These are phyloP conservation scores for Tetramorium parvispinum DNA, from an alignment of 1,140 invertebrate genomes.

Conservation along the genomic window DNA sequence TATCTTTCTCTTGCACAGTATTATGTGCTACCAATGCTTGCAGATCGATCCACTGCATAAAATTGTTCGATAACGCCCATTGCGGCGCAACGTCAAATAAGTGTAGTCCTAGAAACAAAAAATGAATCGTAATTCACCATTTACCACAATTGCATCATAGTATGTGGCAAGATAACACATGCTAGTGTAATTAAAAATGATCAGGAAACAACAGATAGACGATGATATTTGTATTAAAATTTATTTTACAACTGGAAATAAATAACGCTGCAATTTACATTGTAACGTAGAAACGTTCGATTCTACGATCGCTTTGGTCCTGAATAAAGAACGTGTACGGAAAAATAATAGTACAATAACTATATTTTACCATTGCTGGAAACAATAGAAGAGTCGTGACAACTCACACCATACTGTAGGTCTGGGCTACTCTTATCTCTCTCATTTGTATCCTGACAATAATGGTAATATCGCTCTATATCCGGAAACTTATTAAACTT, in stretches of 20 bases:
- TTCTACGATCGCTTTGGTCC: neutral
- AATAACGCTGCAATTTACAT: neutral
- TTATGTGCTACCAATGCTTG: slow-evolving; percentile 78
- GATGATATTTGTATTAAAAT: slow-evolving; percentile 14
- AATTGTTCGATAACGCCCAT: slow-evolving; percentile 81
- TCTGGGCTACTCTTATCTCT: slow-evolving; percentile 55
- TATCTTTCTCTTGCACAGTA: slow-evolving; percentile 33
- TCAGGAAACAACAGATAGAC: neutral
- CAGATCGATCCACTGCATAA: slow-evolving; percentile 73
- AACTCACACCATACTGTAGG: slow-evolving; percentile 77
- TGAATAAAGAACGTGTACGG: neutral
- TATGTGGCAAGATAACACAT: neutral
- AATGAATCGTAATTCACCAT: neutral
- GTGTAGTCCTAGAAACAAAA: slow-evolving; percentile 76
- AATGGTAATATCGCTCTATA: slow-evolving; percentile 67
- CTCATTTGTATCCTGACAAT: slow-evolving; percentile 69
- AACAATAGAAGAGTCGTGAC: slow-evolving; percentile 67
- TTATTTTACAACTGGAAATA: slow-evolving; percentile 19
- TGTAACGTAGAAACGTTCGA: slow-evolving; percentile 14
- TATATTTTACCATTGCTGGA: slow-evolving; percentile 77
- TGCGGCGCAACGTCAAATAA: slow-evolving; percentile 79
- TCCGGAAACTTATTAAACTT: slow-evolving; percentile 79
- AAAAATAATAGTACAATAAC: slow-evolving; percentile 18
- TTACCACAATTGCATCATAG: slow-evolving; percentile 9
- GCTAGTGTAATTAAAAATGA: neutral